Evolutionary conservation across 2,113 vertebrate genomes (phyloP).

Genomic region (Archilochus colubris): DNA sequence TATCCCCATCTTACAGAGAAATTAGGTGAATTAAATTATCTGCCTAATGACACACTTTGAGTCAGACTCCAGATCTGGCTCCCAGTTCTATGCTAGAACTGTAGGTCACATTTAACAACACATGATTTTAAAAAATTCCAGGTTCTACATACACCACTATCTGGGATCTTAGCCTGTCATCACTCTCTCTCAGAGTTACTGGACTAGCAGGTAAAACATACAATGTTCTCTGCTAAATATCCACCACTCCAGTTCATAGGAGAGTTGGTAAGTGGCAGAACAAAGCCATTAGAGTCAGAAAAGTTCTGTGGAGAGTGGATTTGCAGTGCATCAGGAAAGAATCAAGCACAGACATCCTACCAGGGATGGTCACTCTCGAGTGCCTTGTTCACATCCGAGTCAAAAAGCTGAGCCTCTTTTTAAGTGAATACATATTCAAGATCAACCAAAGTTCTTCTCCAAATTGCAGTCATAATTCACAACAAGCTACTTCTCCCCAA

Average conservation of each 20-base stretch:
- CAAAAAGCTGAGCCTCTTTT: neutral
- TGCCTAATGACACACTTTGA: neutral
- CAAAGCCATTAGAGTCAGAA: neutral
- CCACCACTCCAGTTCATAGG: neutral
- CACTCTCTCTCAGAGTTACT: too few relatives aligned
- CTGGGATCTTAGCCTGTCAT: neutral
- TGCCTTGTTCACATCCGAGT: accelerated
- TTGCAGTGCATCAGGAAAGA: neutral
- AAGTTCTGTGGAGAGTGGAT: neutral
- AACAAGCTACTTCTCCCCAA: neutral
- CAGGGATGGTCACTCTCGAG: neutral
- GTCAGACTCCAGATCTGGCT: neutral
- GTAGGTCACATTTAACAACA: neutral
- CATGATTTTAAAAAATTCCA: neutral
- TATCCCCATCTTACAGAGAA: constrained; percentile 13
- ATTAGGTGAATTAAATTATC: constrained; percentile 2
- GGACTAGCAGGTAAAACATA: neutral
- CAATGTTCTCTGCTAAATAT: neutral
- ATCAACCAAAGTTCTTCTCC: neutral
- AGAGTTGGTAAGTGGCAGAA: neutral
- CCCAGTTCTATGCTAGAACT: neutral
- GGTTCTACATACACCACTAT: neutral
- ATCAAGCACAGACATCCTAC: neutral
- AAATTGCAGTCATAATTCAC: neutral
- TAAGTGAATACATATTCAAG: neutral